Conservation (phyloP, 2,113 vertebrate species). For the Thinocorus orbignyianus region DNA sequence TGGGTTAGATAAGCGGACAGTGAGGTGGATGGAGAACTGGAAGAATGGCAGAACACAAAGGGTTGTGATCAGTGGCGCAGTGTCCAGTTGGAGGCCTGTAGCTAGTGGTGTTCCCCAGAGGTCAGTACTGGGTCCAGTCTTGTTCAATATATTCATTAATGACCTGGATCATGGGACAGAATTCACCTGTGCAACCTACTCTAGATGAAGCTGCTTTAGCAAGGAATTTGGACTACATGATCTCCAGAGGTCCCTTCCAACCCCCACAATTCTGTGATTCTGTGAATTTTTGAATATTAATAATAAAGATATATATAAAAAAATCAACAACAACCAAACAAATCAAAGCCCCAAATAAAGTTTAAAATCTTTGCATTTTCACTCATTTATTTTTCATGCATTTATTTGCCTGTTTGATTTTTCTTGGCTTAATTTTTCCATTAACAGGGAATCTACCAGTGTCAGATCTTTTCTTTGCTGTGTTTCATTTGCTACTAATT, state of each 20-base stretch:
- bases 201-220: neutral
- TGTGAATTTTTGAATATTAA: neutral
- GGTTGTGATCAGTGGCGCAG: neutral
- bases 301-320: neutral
- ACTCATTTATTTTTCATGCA: neutral
- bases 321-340: neutral
- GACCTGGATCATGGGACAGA: neutral
- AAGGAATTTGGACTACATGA: neutral
- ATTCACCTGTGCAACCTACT: neutral
- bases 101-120: neutral
- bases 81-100: neutral
- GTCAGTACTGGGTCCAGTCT: neutral
- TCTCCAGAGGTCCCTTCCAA: neutral
- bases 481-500: slow-evolving; percentile 35
- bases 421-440: neutral
- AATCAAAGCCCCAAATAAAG: neutral
- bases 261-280: neutral
- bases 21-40: neutral
- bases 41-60: neutral
- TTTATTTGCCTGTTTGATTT: neutral
- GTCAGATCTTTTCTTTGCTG: neutral
- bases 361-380: neutral
- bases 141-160: neutral
- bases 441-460: neutral
- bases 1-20: neutral